A percentile compares a stretch with the other conserved stretches of the same genome.
These are phyloP conservation scores for Odontamblyopus lacepedii DNA, from an alignment of 2,797 vertebrate species.

Conservation along the genomic window DNA sequence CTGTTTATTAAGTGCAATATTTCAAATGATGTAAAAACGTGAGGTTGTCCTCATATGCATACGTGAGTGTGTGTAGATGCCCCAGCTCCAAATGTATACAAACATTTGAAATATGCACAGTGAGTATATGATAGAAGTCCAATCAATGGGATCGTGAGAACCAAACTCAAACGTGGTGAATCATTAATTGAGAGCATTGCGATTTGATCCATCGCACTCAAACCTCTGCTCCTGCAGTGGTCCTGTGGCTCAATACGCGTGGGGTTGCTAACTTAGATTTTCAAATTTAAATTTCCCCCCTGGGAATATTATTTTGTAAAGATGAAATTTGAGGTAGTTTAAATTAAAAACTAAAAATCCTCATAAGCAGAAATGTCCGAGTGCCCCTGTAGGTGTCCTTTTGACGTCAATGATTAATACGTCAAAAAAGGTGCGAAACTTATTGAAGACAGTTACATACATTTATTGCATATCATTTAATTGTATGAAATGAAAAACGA, in stretches of 20 bases:
- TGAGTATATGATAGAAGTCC: not conserved
- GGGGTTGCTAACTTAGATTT: not conserved
- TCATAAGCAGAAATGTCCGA: not conserved
- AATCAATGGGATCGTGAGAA: not conserved
- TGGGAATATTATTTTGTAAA: conserved; percentile 1
- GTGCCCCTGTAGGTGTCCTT: not conserved
- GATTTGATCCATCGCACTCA: not conserved
- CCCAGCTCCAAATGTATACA: too few species aligned
- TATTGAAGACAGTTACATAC: conserved; percentile 77
- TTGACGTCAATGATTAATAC: conserved; percentile 29
- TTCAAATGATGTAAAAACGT: not conserved
- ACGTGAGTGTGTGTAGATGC: not conserved
- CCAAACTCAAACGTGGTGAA: not conserved
- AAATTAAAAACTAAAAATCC: not conserved
- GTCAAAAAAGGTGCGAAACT: conserved; percentile 74
- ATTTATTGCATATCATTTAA: conserved; percentile 87
- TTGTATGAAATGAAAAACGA: conserved; percentile 89
- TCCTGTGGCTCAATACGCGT: not conserved
- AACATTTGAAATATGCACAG: not conserved
- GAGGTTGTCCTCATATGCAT: too few species aligned
- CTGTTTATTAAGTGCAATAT: not conserved
- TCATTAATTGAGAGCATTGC: not conserved
- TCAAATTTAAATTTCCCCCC: not conserved
- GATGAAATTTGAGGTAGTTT: not conserved
- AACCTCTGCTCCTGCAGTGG: not conserved